Evolutionary conservation across 2,888 invertebrate species (phyloP), one percentile per base, ranked within the genome.

Genomic region (Polietes domitor): DNA sequence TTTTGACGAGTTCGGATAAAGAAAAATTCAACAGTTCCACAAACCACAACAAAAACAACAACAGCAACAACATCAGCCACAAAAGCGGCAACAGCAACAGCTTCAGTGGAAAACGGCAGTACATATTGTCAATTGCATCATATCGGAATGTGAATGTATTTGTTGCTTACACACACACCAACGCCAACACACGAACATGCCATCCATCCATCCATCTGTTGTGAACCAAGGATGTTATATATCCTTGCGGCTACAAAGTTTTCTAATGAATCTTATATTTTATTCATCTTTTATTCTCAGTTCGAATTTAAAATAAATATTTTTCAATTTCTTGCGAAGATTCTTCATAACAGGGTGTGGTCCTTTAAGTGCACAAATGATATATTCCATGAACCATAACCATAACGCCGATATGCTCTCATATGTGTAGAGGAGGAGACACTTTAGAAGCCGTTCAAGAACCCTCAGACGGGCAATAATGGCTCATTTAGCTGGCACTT

Each of bases 1-100:
- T 91, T 91, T 91, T 92, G 92, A 92, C 92, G 92, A 92, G 92
- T 92, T 92, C 90, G 91, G 89, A 90, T 89, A 89, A 88, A 91
- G 91, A 91, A 90, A 89, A 77, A 87, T 85, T 88, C 91, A 89
- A 88, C 89, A 87, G 71, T 53, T 73, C 12, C 61, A 71, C 3
- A 26, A 24, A 10, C 73, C 7, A 50, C 65, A 41, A 17, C 65
- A 21, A 2, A n/a, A n/a, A 79, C 78, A 83, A 80, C 75, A 81
- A 80, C 80, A 71, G 77, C 72, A 55, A 41, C 43, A 26, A 26
- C 37, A 50, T 6, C 26, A 61, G 37, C 63, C 5, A 28, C 63
- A 37, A 3, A 7, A n/a, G 17, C 32, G 61, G n/a, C 26, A 26
- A 32, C 65, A 68, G 68, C 68, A 68, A 68, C 68, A 68, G 68